Percentiles rank a stretch among this genome's conserved stretches.
These are phyloP conservation scores for Drosophila ogumai DNA, from an alignment of 1,140 invertebrate genomes.

Conservation along the genomic window DNA sequence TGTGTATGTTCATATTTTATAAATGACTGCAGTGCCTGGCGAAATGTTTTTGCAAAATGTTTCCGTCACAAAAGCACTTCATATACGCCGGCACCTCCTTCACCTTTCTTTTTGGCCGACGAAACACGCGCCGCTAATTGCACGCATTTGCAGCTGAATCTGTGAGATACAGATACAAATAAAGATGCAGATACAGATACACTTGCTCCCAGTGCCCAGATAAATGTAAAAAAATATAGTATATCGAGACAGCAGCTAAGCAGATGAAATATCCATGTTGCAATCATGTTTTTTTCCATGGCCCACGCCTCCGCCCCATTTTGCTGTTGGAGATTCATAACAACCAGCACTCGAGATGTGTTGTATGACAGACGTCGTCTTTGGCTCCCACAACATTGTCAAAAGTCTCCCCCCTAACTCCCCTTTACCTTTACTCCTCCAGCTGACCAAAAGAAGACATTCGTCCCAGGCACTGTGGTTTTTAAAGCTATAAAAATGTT, in stretches of 20 bases:
- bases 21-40: slow-evolving; percentile 19
- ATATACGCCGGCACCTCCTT: slow-evolving; percentile 17
- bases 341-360: slow-evolving; percentile 34
- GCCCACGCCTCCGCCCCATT: slow-evolving; percentile 23
- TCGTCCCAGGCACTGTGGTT: slow-evolving; percentile 42
- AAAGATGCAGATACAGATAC: slow-evolving; percentile 17
- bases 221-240: slow-evolving; percentile 28
- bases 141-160: slow-evolving; percentile 26
- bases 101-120: slow-evolving; percentile 29
- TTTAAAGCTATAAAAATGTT: slow-evolving; percentile 29
- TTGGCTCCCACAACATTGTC: slow-evolving; percentile 54
- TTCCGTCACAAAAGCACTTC: slow-evolving; percentile 26
- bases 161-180: slow-evolving; percentile 22
- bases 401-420: not conserved
- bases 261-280: slow-evolving; percentile 58
- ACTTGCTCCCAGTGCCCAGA: slow-evolving; percentile 45
- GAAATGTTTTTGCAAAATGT: slow-evolving; percentile 38
- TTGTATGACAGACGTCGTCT: slow-evolving; percentile 14
- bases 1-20: slow-evolving; percentile 36
- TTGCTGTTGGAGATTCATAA: slow-evolving; percentile 26
- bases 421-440: not conserved
- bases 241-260: slow-evolving; percentile 15
- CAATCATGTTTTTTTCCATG: slow-evolving; percentile 63
- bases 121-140: slow-evolving; percentile 71
- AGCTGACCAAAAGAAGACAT: slow-evolving; percentile 32